Evolutionary conservation across 2,797 vertebrate species (phyloP), one percentile per base, ranked within the genome.

Genomic region (Microctenopoma stevenorrisi): DNA sequence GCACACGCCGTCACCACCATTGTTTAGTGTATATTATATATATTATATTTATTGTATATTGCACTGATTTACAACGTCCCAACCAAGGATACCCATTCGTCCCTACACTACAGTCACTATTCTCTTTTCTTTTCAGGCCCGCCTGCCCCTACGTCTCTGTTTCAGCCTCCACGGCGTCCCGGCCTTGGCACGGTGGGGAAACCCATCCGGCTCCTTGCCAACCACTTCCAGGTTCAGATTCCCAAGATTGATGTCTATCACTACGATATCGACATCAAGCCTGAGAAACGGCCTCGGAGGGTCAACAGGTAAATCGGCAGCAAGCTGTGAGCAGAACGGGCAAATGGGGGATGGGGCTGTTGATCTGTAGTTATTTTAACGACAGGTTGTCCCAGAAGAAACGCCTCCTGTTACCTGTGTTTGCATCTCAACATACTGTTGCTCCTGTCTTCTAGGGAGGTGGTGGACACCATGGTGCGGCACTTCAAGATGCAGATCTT

Each of bases 401-500:
- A 30, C 11, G 18, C 42, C 25, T 30, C 14, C 9, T 35, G 9
- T 35, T 35, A 35, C 33, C 7, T 35, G 30, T 33, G 33, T 35
- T 35, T 35, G 33, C 33, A 9, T 35, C 14, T 72, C 10, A 53
- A 8, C 18, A 2, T 16, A 3, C 16, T 60, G 4, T 33, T 56
- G 40, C 38, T 6, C 22, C 25, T 3, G 16, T 71, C 65, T 62
- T 81, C 16, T 52, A 99, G 98, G 91, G 98, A 99, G 86, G 98
- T 99, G 83, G 98, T 99, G 84, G 97, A 99, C 75, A 99, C 97
- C 6, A 98, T 99, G 98, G 98, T 99, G 72, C 95, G 97, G 59
- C 98, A 99, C 91, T 99, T 99, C 92, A 99, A 99, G 94, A 99
- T 99, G 97, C 98, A 99, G 72, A 99, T 99, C 86, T 99, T 99